These are phyloP conservation scores for Saimiri boliviensis DNA, from an alignment of 2,113 vertebrate species.

Conservation along the genomic window DNA sequence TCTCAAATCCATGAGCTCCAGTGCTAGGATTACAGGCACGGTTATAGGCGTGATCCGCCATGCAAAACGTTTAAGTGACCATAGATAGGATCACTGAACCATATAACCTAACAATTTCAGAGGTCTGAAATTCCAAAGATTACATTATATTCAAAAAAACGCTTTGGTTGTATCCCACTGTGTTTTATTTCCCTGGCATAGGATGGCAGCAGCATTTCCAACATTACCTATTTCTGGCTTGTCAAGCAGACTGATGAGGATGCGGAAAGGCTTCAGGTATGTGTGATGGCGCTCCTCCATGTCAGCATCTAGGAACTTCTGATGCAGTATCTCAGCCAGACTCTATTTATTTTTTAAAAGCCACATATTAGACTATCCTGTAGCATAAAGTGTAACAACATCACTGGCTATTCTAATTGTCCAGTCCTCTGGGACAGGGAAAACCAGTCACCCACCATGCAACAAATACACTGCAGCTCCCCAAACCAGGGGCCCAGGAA, in stretches of 20 bases:
- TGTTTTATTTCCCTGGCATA: background rate
- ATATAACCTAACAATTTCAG: background rate
- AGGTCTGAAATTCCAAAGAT: background rate
- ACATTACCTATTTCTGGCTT: constrained; percentile 95
- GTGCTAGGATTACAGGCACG: too few species aligned
- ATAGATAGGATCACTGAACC: background rate
- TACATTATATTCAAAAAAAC: too few species aligned
- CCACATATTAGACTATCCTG: background rate
- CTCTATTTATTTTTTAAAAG: constrained; percentile 82
- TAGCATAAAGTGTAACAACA: background rate
- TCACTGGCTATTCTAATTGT: fast-evolving
- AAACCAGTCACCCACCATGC: fast-evolving
- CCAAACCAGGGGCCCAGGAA: background rate
- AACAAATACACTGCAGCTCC: fast-evolving
- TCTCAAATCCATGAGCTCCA: too few species aligned
- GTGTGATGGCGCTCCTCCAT: constrained; percentile 86
- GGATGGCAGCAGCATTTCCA: fast-evolving
- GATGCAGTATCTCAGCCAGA: constrained; percentile 91
- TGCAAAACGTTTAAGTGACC: background rate
- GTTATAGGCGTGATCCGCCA: too few species aligned
- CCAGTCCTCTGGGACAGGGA: background rate
- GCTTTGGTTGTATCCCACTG: fast-evolving
- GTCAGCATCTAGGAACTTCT: constrained; percentile 86
- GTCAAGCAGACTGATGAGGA: constrained; percentile 95
- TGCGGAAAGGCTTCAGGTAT: constrained; percentile 94